Evolutionary conservation across 2,888 invertebrate species (phyloP), one percentile per base, ranked within the genome.

Genomic region (Drosophila barbarae): DNA sequence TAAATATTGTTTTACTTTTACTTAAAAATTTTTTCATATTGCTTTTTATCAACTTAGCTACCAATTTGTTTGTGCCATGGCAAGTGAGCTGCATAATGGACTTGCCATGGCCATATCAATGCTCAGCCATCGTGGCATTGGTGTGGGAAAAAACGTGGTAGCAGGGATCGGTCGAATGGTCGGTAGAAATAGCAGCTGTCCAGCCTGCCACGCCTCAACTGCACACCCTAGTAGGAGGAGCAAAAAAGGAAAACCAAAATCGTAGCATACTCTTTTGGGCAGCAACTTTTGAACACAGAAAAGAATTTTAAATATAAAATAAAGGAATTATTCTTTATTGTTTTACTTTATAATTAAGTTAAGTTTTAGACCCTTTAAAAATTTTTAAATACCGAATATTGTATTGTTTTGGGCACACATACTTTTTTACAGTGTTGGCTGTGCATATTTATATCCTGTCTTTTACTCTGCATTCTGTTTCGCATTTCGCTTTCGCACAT

Each of bases 71-170:
- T 60, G 50, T 52, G 65, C 47, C 72, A 42, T 67, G 73, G 73
- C 84, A 73, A 77, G 76, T 77, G 78, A 84, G 76, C 76, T 73
- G 71, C 76, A 77, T 75, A 79, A 79, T 83, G 75, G 73, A 73
- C 78, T 65, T 80, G 84, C 76, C 84, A 71, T 54, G 64, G 71
- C 71, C 84, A 72, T 84, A 81, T 77, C 84, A 73, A 68, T 72
- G 69, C 65, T 72, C 59, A 67, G 71, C 70, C 76, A 81, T 77
- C 78, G 81, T 67, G 36, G 35, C 55, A 63, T 13, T 2, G 23
- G 34, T 8, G 12, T 12, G 1, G n/a, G 12, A 7, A 50, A 32
- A 38, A 38, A 38, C 39, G n/a, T 1, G 38, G 30, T 7, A 12
- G 9, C 15, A 51, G 30, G 39, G 18, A 28, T 12, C 1, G 44